These are phyloP conservation scores for Turritopsis rubra DNA, from an alignment of 30 jellyfish, hydroid and myxozoan genomes.

Conservation along the genomic window DNA sequence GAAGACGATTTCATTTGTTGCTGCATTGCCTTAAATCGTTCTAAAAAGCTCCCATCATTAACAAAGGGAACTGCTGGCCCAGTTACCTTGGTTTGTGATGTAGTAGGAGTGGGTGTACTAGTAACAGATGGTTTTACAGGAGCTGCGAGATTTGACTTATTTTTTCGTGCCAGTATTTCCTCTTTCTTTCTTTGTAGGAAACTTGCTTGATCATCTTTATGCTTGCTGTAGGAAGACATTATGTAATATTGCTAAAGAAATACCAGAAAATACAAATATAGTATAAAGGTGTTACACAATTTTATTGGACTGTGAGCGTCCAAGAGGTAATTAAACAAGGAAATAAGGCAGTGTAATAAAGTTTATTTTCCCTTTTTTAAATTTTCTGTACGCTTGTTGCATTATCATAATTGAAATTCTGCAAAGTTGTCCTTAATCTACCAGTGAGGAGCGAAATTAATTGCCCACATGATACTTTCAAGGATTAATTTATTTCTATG, in stretches of 20 bases:
- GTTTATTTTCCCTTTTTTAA: too few species aligned
- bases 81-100: neutral
- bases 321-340: too few species aligned
- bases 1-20: slow-evolving; percentile 25
- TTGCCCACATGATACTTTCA: too few species aligned
- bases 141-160: neutral
- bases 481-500: too few species aligned
- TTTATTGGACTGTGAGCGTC: too few species aligned
- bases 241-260: neutral
- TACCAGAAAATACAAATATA: neutral
- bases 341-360: too few species aligned
- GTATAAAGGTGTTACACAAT: too few species aligned
- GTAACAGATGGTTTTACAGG: neutral
- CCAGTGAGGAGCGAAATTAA: too few species aligned
- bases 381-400: too few species aligned
- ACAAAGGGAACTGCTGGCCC: slow-evolving; percentile 23
- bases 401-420: too few species aligned
- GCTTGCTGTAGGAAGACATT: slow-evolving; percentile 14
- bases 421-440: too few species aligned
- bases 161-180: slow-evolving; percentile 17
- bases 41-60: slow-evolving; percentile 87
- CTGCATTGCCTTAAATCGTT: slow-evolving; percentile 84
- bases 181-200: slow-evolving; percentile 16
- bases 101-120: slow-evolving; percentile 8
- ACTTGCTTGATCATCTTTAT: slow-evolving; percentile 6